phyloP scores from a whole-genome alignment of 1,140 invertebrate species.

The Caerostris darwini region DNA sequence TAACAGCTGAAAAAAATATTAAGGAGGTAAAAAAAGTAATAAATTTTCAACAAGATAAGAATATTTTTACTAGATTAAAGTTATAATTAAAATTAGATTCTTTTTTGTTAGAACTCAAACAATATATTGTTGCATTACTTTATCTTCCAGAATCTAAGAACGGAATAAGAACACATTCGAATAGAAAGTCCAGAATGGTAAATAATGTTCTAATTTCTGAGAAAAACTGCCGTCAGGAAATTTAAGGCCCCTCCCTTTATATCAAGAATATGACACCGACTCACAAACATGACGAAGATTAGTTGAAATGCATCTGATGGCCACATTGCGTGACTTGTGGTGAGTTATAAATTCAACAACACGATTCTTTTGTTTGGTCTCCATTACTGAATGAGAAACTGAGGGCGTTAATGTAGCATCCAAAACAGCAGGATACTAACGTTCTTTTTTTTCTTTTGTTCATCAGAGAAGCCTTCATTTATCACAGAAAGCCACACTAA shows the following conservation, averaged over 20 bases:
- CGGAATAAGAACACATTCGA: not conserved
- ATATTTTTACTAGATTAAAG: not conserved
- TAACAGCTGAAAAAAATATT: too few relatives aligned
- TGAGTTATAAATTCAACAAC: too few relatives aligned
- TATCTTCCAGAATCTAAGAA: not conserved
- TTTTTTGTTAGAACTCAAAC: not conserved
- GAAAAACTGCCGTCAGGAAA: too few relatives aligned
- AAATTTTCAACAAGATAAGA: too few relatives aligned
- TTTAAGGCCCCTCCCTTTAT: not conserved
- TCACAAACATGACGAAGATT: not conserved
- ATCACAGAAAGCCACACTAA: not conserved
- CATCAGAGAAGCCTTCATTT: not conserved
- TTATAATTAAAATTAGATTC: not conserved
- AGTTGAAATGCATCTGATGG: slow-evolving; percentile 36
- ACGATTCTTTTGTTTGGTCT: not conserved
- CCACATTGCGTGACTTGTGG: not conserved
- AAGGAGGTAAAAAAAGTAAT: too few relatives aligned
- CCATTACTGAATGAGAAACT: not conserved
- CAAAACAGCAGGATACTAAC: too few relatives aligned
- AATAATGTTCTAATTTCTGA: too few relatives aligned
- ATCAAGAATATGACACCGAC: not conserved
- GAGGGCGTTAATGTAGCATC: not conserved
- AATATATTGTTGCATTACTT: not conserved
- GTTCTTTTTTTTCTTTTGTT: not conserved
- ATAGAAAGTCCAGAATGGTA: too few relatives aligned